These are phyloP conservation scores for Bombus fervidus DNA, from an alignment of 1,140 invertebrate genomes.

Conservation along the genomic window DNA sequence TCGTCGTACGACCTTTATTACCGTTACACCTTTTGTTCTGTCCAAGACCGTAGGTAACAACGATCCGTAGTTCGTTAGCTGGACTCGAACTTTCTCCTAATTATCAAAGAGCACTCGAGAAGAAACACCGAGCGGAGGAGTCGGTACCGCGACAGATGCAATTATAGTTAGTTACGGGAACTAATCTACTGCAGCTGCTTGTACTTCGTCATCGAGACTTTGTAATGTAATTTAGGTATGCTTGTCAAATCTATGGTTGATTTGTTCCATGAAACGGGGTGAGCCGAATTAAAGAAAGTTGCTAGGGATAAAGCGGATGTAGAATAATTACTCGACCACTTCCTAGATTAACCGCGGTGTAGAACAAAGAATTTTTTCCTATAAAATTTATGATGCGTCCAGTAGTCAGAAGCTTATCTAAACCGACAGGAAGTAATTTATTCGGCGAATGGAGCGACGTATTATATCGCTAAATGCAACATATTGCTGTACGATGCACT, in stretches of 20 bases:
- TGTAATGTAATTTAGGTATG: neutral
- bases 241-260: conserved; percentile 1
- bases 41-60: neutral
- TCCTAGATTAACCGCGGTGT: no score
- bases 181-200: conserved; percentile 25
- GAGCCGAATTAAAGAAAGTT: neutral
- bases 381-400: neutral
- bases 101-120: conserved; percentile 50
- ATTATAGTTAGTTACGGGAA: conserved; percentile 33
- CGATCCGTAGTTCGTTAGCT: conserved; percentile 46
- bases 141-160: conserved; percentile 22
- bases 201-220: conserved; percentile 9
- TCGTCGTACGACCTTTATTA: neutral
- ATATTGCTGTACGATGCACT: conserved; percentile 10
- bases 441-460: neutral
- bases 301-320: neutral
- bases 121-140: conserved; percentile 23
- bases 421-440: conserved; percentile 25
- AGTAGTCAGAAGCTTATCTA: neutral
- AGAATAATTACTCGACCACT: neutral
- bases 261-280: neutral
- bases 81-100: conserved; percentile 55
- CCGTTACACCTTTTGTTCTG: neutral
- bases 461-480: conserved; percentile 15
- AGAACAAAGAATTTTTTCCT: neutral